These are phyloP conservation scores for Oenanthe oenanthe DNA, from an alignment of 2,113 vertebrate species.

Conservation along the genomic window DNA sequence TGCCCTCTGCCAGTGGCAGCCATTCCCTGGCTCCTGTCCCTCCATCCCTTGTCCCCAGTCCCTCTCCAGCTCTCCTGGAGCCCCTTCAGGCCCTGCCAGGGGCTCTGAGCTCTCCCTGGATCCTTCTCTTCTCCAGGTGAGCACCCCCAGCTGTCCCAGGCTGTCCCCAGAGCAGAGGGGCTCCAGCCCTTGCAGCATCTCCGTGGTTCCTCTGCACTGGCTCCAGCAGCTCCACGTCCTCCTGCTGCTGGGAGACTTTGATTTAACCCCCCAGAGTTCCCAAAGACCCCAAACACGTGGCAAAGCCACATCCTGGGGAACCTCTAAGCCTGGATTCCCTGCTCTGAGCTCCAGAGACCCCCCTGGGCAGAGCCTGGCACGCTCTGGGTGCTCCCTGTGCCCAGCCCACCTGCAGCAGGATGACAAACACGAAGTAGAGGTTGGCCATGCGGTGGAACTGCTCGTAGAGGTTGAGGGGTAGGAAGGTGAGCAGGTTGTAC, in stretches of 20 bases:
- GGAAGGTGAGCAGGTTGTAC: conserved; percentile 88
- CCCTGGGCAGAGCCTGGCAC: background rate
- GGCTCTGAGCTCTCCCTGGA: too few species aligned
- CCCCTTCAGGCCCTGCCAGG: too few species aligned
- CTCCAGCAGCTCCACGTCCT: background rate
- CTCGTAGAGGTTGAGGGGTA: conserved; percentile 89
- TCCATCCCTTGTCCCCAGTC: too few species aligned
- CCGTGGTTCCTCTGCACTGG: background rate
- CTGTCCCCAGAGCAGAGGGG: background rate
- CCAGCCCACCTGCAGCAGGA: conserved; percentile 86
- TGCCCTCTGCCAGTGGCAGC: too few species aligned
- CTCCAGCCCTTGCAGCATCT: background rate
- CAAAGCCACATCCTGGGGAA: background rate
- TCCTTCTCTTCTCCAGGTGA: too few species aligned
- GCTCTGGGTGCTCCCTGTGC: accelerated
- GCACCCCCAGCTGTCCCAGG: background rate
- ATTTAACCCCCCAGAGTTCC: background rate
- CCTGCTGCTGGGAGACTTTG: accelerated
- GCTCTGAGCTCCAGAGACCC: too few species aligned
- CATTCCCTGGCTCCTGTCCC: too few species aligned
- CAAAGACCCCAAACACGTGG: accelerated
- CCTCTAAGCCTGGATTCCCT: background rate
- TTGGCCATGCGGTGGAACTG: conserved; percentile 90
- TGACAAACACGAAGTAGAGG: conserved; percentile 88
- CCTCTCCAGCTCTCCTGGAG: too few species aligned